phyloP scores from a whole-genome alignment of 1,140 invertebrate species.

The Drosophila fuyamai region DNA sequence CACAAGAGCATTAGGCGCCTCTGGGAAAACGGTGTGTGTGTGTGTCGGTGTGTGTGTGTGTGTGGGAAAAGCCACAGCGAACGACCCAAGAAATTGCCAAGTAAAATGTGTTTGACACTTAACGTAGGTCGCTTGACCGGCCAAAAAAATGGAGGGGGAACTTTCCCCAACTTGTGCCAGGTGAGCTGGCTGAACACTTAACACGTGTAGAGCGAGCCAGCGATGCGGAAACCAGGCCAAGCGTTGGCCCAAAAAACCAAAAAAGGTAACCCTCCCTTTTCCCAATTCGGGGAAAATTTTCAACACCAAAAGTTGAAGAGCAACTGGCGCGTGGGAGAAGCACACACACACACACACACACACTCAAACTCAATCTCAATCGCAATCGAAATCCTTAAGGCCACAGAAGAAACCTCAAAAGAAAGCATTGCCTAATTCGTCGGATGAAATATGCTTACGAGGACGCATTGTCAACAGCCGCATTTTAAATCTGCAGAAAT shows the following conservation, averaged over 20 bases:
- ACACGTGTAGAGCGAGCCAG: slow-evolving; percentile 35
- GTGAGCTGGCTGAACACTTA: slow-evolving; percentile 42
- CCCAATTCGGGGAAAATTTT: background rate
- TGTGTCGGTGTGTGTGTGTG: too few species aligned
- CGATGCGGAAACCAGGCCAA: slow-evolving; percentile 28
- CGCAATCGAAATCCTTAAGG: slow-evolving; percentile 3
- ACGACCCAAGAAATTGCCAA: slow-evolving; percentile 78
- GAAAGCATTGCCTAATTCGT: slow-evolving; percentile 6
- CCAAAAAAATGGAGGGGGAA: slow-evolving; percentile 14
- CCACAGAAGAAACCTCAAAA: background rate
- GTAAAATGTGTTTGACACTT: slow-evolving; percentile 80
- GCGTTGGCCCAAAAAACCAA: background rate
- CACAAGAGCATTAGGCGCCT: slow-evolving; percentile 58
- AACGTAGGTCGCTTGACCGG: slow-evolving; percentile 72
- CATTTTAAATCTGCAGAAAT: background rate
- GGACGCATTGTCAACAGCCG: slow-evolving; percentile 12
- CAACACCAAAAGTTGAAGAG: background rate
- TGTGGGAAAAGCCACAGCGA: slow-evolving; percentile 30
- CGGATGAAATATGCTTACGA: slow-evolving; percentile 26
- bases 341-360: background rate
- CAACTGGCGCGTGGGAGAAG: background rate
- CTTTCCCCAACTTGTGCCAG: slow-evolving; percentile 21
- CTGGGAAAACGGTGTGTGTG: background rate
- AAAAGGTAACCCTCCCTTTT: background rate
- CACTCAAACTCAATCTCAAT: background rate